phyloP scores from a whole-genome alignment of 2,888 invertebrate genomes.

The Lasioglossum leucozonium region DNA sequence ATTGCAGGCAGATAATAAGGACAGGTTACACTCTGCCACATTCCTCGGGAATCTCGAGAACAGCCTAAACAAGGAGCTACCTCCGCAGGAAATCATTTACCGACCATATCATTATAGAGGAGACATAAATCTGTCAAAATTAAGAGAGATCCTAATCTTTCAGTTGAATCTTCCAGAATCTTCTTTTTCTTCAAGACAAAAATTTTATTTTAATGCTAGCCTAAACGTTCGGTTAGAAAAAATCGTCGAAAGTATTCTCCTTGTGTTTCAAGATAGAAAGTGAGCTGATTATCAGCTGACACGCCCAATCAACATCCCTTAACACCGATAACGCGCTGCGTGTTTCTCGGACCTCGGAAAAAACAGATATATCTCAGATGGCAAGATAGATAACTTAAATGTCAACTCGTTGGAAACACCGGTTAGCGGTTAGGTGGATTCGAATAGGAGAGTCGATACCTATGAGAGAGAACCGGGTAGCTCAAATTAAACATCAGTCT shows the following conservation, averaged over 20 bases:
- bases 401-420: slow-evolving; percentile 2
- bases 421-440: background rate
- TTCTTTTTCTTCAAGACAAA: background rate
- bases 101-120: background rate
- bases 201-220: background rate
- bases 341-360: background rate
- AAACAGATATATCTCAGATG: background rate
- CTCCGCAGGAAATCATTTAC: background rate
- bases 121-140: background rate
- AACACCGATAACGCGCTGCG: background rate
- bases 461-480: background rate
- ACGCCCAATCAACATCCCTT: background rate
- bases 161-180: background rate
- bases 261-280: background rate
- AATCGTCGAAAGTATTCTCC: background rate
- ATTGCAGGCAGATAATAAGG: background rate
- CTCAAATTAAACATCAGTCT: background rate
- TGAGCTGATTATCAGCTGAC: background rate
- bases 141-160: background rate
- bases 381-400: background rate
- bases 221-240: background rate
- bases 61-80: background rate
- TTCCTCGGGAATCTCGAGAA: background rate
- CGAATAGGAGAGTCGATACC: background rate
- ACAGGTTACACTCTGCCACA: background rate